phyloP scores from a whole-genome alignment of 2,113 vertebrate genomes.

The Sterna hirundo region DNA sequence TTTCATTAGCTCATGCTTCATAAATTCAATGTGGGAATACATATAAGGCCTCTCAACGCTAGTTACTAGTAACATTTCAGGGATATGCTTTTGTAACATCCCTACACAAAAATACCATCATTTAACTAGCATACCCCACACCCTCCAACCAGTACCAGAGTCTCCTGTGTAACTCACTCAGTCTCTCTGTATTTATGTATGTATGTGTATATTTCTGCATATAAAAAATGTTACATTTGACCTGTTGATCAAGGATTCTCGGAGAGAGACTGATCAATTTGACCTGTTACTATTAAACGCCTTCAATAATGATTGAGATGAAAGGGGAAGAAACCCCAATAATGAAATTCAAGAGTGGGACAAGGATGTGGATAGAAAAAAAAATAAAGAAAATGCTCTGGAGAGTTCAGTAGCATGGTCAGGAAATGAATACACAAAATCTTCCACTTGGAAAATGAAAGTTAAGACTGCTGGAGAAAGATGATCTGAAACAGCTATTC shows the following conservation, averaged over 20 bases:
- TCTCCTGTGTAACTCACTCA: not conserved
- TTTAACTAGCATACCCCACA: not conserved
- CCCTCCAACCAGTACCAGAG: too few species aligned
- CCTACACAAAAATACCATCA: not conserved
- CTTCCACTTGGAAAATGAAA: constrained; percentile 36
- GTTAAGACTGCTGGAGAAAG: not conserved
- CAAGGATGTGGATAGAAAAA: not conserved
- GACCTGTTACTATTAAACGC: not conserved
- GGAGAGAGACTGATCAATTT: not conserved
- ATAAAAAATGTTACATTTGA: not conserved
- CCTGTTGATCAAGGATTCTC: not conserved
- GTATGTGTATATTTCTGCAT: rapidly evolving
- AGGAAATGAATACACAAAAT: constrained; percentile 28
- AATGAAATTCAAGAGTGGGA: not conserved
- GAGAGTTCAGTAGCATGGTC: not conserved
- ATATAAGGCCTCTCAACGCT: too few species aligned
- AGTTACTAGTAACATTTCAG: too few species aligned
- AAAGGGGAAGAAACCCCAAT: not conserved
- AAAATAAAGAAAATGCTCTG: not conserved
- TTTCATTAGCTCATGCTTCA: too few species aligned
- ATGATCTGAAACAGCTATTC: not conserved
- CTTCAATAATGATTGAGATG: not conserved
- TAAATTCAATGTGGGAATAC: too few species aligned
- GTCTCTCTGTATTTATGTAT: not conserved
- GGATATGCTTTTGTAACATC: too few species aligned